Evolutionary conservation across 2,888 invertebrate species (phyloP).

Genomic region (Eretmocerus hayati): DNA sequence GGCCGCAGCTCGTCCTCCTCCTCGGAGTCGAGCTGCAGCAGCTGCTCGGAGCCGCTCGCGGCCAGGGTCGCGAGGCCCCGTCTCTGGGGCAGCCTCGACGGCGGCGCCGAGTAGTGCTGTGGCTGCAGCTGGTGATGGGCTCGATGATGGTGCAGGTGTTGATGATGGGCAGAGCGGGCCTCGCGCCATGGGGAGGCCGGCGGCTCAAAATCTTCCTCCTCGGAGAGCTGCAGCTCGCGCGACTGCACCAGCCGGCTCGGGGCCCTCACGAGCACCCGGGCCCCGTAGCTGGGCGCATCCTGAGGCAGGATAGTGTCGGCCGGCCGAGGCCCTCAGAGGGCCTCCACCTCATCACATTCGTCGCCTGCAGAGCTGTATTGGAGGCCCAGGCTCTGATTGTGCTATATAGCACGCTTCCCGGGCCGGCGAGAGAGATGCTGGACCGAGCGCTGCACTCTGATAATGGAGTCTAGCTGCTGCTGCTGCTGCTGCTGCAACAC

Average conservation of each 20-base stretch:
- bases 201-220: constrained; percentile 39
- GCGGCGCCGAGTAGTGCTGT: too few relatives aligned
- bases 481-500: background rate
- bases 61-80: constrained; percentile 21
- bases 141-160: too few relatives aligned
- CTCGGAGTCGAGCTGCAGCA: constrained; percentile 47
- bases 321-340: constrained; percentile 31
- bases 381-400: too few relatives aligned
- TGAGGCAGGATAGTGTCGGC: constrained; percentile 26
- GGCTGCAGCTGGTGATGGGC: too few relatives aligned
- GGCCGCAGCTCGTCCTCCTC: constrained; percentile 20
- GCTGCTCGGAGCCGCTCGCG: constrained; percentile 38
- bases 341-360: constrained; percentile 44
- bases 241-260: constrained; percentile 36
- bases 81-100: constrained; percentile 27
- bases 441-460: constrained; percentile 23
- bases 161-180: constrained; percentile 24
- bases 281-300: constrained; percentile 16
- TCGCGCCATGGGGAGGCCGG: constrained; percentile 33
- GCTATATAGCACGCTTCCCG: constrained; percentile 34
- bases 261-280: constrained; percentile 40
- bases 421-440: constrained; percentile 29
- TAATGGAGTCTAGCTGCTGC: background rate
- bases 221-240: constrained; percentile 45
- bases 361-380: background rate